Evolutionary conservation across 92 coral and sea anemone species (phyloP).

Genomic region (Umimayanthus kanabou): DNA sequence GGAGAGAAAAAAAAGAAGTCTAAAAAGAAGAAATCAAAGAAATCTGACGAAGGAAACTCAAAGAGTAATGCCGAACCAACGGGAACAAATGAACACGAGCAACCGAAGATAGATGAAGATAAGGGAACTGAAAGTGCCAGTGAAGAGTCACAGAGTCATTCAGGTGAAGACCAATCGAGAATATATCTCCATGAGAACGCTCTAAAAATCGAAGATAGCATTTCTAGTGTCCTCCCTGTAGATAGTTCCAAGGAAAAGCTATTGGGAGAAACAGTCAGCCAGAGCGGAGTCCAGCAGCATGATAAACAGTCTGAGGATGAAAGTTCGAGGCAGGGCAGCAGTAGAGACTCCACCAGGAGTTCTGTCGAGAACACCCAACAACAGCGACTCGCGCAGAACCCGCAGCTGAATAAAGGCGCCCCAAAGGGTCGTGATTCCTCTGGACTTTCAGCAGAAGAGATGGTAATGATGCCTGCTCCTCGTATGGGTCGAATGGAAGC

Average conservation of each 20-base stretch:
- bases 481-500: constrained; percentile 2
- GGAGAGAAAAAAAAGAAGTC: not conserved
- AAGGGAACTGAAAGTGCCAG: not conserved
- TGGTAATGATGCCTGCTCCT: constrained; percentile 13
- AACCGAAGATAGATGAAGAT: not conserved
- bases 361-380: not conserved
- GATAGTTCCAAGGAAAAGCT: not conserved
- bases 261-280: not conserved
- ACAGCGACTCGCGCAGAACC: not conserved
- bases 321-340: not conserved
- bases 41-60: not conserved
- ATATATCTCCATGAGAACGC: not conserved
- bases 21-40: not conserved
- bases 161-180: not conserved
- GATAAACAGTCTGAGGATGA: not conserved
- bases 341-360: not conserved
- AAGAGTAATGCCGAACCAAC: not conserved
- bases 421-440: not conserved
- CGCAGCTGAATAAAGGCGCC: not conserved
- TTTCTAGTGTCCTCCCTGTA: not conserved
- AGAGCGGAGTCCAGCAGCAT: not conserved
- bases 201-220: too few relatives aligned
- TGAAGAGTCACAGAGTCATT: not conserved
- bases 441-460: not conserved
- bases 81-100: not conserved